Percentiles rank a stretch among this genome's conserved stretches.
These are phyloP conservation scores for Scartelaos histophorus DNA, from an alignment of 2,113 vertebrate species.

Conservation along the genomic window DNA sequence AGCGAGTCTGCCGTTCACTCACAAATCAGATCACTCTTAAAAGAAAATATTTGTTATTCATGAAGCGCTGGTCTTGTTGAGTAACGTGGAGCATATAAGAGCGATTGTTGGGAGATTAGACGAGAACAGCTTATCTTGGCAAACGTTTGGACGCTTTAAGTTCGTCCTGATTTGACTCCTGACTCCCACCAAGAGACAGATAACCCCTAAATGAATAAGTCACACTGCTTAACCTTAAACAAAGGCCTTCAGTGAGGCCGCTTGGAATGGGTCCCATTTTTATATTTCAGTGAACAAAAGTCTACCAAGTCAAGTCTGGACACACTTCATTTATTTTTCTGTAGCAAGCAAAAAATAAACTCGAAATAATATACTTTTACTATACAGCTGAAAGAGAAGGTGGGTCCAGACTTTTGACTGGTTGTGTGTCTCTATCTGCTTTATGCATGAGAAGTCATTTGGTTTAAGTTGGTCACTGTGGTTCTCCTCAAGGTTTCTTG, in stretches of 20 bases:
- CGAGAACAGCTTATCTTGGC: conserved; percentile 4
- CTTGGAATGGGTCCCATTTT: not conserved
- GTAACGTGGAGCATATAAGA: conserved; percentile 2
- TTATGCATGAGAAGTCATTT: no score
- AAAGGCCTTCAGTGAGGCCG: not conserved
- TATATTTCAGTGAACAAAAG: not conserved
- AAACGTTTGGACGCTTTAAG: conserved; percentile 7
- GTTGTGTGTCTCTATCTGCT: no score
- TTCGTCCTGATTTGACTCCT: conserved; percentile 2
- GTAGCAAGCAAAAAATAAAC: no score
- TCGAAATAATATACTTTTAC: no score
- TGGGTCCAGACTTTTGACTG: no score
- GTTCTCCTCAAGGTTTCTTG: no score
- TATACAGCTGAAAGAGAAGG: no score
- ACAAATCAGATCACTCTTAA: conserved; percentile 1
- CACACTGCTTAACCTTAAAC: not conserved
- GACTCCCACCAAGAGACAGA: conserved; percentile 8
- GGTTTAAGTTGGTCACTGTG: no score
- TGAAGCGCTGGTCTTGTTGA: conserved; percentile 1
- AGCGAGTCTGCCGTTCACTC: conserved; percentile 15
- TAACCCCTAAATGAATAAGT: conserved; percentile 7
- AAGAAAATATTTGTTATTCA: not conserved
- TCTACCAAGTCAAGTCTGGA: not conserved
- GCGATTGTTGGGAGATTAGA: not conserved
- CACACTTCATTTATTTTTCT: no score